A percentile compares a stretch with the other conserved stretches of the same genome.
Evolutionary conservation across 2,797 vertebrate genomes (phyloP).

Genomic region (Manis pentadactyla): DNA sequence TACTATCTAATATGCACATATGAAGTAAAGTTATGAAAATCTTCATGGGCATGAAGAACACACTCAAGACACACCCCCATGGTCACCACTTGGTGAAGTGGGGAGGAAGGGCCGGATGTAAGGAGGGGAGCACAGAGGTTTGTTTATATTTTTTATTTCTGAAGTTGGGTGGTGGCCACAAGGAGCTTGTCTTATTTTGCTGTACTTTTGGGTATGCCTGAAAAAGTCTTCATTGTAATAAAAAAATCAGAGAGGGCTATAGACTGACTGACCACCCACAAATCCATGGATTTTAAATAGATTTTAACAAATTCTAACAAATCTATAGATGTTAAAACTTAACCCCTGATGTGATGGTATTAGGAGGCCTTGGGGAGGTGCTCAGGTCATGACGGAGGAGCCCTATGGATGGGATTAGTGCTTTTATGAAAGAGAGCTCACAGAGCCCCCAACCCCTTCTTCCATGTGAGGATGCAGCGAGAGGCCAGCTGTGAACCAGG

Average conservation of each 20-base stretch:
- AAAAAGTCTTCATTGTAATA: not conserved
- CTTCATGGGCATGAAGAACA: not conserved
- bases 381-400: not conserved
- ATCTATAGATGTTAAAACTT: not conserved
- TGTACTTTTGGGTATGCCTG: not conserved
- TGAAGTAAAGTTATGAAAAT: not conserved
- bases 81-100: not conserved
- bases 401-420: not conserved
- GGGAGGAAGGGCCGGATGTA: not conserved
- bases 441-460: not conserved
- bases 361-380: not conserved
- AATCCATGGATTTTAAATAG: not conserved
- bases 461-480: not conserved
- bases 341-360: not conserved
- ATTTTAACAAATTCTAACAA: no score
- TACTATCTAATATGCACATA: not conserved
- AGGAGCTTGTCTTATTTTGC: not conserved
- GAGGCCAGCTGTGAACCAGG: not conserved
- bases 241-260: not conserved
- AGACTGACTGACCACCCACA: not conserved
- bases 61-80: not conserved
- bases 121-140: not conserved
- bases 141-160: conserved; percentile 2
- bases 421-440: not conserved
- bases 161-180: not conserved